phyloP scores from a whole-genome alignment of 2,113 vertebrate genomes.

The Gallinago media region DNA sequence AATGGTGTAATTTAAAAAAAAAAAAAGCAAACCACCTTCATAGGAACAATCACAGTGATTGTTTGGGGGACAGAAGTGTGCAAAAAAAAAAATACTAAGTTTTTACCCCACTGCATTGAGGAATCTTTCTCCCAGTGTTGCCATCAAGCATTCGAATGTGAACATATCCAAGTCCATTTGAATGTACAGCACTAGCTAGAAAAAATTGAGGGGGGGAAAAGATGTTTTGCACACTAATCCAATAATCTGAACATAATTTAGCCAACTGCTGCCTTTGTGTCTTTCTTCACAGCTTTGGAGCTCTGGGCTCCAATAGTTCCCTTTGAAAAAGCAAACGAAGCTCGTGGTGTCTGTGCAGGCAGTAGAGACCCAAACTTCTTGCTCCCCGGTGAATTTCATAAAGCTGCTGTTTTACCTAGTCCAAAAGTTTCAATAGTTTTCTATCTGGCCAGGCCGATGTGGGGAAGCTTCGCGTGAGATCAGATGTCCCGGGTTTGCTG shows the following conservation, averaged over 20 bases:
- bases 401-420: conserved; percentile 78
- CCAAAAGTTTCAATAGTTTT: conserved; percentile 70
- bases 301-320: conserved; percentile 57
- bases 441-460: conserved; percentile 57
- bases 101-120: conserved; percentile 54
- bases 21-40: conserved; percentile 12
- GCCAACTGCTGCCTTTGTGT: conserved; percentile 69
- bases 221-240: conserved; percentile 59
- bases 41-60: conserved; percentile 68
- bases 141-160: conserved; percentile 52
- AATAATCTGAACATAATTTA: conserved; percentile 43
- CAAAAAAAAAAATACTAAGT: conserved; percentile 54
- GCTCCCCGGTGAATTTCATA: conserved; percentile 65
- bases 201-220: not conserved
- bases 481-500: not conserved
- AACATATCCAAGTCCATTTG: conserved; percentile 56
- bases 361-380: conserved; percentile 59
- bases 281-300: conserved; percentile 66
- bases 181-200: conserved; percentile 51
- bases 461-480: conserved; percentile 50
- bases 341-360: conserved; percentile 57
- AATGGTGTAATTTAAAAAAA: conserved; percentile 27
- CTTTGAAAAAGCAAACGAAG: conserved; percentile 45
- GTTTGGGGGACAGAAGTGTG: conserved; percentile 58
- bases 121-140: conserved; percentile 25